Evolutionary conservation across 2,113 vertebrate genomes (phyloP).

Genomic region (Syngnathus typhle): DNA sequence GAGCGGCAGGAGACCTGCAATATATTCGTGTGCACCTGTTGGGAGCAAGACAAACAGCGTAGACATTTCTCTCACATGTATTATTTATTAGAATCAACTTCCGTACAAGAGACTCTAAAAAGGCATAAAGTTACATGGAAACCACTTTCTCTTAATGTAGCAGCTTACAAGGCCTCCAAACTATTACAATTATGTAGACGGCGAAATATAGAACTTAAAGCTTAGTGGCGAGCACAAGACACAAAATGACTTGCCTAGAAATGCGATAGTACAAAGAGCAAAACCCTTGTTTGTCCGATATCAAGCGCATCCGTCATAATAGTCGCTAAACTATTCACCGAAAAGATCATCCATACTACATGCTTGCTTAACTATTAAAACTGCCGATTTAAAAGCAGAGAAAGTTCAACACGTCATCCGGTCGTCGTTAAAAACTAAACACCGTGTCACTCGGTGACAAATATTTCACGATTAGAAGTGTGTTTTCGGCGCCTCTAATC

Average conservation of each 20-base stretch:
- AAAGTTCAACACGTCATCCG: neutral
- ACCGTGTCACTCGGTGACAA: constrained; percentile 65
- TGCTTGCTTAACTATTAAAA: neutral
- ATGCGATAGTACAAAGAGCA: neutral
- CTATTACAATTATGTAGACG: neutral
- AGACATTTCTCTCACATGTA: constrained; percentile 43
- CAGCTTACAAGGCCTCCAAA: constrained; percentile 6
- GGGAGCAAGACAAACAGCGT: constrained; percentile 26
- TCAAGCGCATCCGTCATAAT: neutral
- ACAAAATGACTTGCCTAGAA: neutral
- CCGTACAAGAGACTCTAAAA: constrained; percentile 50
- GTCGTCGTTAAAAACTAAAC: constrained; percentile 26
- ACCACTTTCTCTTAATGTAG: neutral
- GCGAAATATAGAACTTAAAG: neutral
- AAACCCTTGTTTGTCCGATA: constrained; percentile 3
- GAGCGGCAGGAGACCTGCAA: constrained; percentile 53
- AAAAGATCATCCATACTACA: neutral
- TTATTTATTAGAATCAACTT: constrained; percentile 65
- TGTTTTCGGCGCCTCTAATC: constrained; percentile 44
- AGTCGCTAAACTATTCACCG: neutral
- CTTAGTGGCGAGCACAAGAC: neutral
- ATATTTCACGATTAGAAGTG: constrained; percentile 54
- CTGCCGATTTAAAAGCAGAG: neutral
- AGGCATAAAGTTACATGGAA: constrained; percentile 37
- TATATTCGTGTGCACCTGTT: constrained; percentile 26